phyloP scores from a whole-genome alignment of 2,888 invertebrate species.

The Pyrrhosoma nymphula region DNA sequence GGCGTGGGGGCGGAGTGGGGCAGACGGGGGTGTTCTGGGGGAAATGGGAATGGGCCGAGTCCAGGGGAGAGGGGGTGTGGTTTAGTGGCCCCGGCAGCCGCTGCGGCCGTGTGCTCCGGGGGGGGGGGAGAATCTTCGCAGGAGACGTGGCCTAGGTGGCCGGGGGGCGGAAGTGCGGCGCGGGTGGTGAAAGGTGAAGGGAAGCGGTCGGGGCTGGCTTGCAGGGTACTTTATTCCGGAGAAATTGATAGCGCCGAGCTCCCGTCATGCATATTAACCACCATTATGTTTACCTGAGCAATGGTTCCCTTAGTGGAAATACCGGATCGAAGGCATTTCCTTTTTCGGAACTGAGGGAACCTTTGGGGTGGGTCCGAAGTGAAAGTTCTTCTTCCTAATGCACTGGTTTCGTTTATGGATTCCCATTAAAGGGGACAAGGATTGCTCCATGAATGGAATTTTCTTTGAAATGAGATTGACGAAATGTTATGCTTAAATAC shows the following conservation, averaged over 20 bases:
- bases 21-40: not conserved
- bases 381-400: not conserved
- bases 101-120: not conserved
- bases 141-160: not conserved
- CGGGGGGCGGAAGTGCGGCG: not conserved
- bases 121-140: not conserved
- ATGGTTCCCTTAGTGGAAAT: not conserved
- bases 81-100: not conserved
- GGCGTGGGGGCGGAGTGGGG: not conserved
- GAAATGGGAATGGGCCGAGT: not conserved
- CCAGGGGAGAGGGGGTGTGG: not conserved
- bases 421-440: too few relatives aligned
- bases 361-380: not conserved
- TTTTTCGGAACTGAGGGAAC: not conserved
- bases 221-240: not conserved
- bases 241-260: slow-evolving; percentile 1
- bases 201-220: not conserved
- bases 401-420: not conserved
- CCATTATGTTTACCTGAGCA: not conserved
- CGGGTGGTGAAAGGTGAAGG: not conserved
- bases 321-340: not conserved
- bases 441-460: too few relatives aligned
- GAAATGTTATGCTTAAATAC: too few relatives aligned
- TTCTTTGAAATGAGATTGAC: too few relatives aligned
- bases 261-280: not conserved